These are phyloP conservation scores for Cygnus atratus DNA, from an alignment of 2,113 vertebrate genomes.

Conservation along the genomic window DNA sequence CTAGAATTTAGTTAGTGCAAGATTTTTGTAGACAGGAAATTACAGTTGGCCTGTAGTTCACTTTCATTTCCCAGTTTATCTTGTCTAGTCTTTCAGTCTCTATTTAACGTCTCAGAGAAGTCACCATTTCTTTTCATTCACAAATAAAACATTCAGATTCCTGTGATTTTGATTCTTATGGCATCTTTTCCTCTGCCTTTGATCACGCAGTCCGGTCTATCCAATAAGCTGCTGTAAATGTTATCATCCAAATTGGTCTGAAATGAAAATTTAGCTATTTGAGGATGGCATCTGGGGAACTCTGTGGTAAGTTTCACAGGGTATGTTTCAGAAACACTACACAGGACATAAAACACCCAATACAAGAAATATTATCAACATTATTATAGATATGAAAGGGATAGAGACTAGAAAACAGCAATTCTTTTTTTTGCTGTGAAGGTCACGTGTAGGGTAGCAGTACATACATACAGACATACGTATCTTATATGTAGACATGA, in stretches of 20 bases:
- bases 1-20: neutral
- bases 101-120: neutral
- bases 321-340: neutral
- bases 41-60: neutral
- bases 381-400: neutral
- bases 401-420: neutral
- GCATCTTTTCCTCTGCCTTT: neutral
- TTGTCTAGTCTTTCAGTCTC: neutral
- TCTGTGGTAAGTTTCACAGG: rapidly evolving
- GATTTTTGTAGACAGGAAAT: neutral
- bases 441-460: too few relatives aligned
- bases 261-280: neutral
- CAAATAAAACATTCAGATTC: neutral
- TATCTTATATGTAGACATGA: too few relatives aligned
- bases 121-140: neutral
- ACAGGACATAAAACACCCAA: rapidly evolving
- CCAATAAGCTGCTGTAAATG: rapidly evolving
- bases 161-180: neutral
- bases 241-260: rapidly evolving
- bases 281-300: neutral
- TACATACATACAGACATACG: neutral
- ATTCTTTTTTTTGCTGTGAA: too few relatives aligned
- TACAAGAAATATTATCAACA: neutral
- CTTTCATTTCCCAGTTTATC: neutral
- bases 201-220: rapidly evolving